phyloP scores from a whole-genome alignment of 2,888 invertebrate genomes.

The Microctonus hyperodae region DNA sequence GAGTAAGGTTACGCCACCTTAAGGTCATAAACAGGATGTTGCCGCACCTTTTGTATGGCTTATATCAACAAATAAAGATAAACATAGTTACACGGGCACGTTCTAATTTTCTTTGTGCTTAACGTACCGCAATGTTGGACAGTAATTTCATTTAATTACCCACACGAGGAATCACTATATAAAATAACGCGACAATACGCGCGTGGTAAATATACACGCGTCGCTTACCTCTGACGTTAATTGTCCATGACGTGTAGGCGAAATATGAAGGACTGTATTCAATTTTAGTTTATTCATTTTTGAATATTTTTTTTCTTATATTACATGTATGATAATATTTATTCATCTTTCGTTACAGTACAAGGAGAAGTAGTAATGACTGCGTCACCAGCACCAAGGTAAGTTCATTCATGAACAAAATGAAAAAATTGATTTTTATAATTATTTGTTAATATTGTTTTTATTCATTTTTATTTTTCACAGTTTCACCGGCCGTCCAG shows the following conservation, averaged over 20 bases:
- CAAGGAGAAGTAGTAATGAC: slow-evolving; percentile 72
- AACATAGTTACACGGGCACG: slow-evolving; percentile 1
- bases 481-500: slow-evolving; percentile 67
- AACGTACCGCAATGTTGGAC: slow-evolving; percentile 28
- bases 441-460: not conserved
- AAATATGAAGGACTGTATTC: slow-evolving; percentile 2
- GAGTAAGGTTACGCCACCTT: not conserved
- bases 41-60: not conserved
- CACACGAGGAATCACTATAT: slow-evolving; percentile 30
- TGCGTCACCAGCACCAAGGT: slow-evolving; percentile 61
- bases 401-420: slow-evolving; percentile 42
- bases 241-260: slow-evolving; percentile 43
- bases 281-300: slow-evolving; percentile 13
- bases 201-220: slow-evolving; percentile 24
- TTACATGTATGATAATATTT: not conserved
- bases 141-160: slow-evolving; percentile 48
- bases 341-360: slow-evolving; percentile 67
- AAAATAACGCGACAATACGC: slow-evolving; percentile 35
- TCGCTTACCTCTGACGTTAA: slow-evolving; percentile 22
- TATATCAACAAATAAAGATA: not conserved
- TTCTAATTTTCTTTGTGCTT: slow-evolving; percentile 23
- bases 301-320: slow-evolving; percentile 3
- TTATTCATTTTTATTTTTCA: not conserved
- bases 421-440: not conserved
- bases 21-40: slow-evolving; percentile 15